phyloP scores from a whole-genome alignment of 2,888 invertebrate genomes.

The Leucophenga maculata region DNA sequence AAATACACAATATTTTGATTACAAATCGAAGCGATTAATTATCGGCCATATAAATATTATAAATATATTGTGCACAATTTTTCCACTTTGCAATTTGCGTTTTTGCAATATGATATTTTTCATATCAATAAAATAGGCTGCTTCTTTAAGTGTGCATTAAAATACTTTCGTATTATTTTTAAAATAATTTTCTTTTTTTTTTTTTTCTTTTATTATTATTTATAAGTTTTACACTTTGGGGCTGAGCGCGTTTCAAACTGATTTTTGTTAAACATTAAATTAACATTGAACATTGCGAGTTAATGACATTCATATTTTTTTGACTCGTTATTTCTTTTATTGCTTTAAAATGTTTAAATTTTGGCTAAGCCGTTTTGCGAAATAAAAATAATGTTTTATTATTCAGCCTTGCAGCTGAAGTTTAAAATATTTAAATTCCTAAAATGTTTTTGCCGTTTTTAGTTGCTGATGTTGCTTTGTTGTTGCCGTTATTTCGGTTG shows the following conservation, averaged over 20 bases:
- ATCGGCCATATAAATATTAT: too few species aligned
- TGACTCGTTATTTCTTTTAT: neutral
- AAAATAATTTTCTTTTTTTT: neutral
- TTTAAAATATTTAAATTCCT: constrained; percentile 15
- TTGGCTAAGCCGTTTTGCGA: neutral
- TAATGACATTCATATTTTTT: neutral
- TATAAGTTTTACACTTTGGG: constrained; percentile 20
- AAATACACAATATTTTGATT: too few species aligned
- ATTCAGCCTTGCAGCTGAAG: neutral
- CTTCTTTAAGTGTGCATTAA: too few species aligned
- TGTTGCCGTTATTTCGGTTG: neutral
- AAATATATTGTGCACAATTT: too few species aligned
- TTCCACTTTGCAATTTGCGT: too few species aligned
- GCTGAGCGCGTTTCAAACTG: constrained; percentile 16
- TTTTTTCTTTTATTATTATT: constrained; percentile 5
- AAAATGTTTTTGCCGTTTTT: constrained; percentile 1
- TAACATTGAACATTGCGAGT: neutral
- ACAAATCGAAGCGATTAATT: too few species aligned
- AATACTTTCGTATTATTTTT: neutral
- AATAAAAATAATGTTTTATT: neutral
- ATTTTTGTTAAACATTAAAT: neutral
- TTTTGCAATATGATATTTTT: too few species aligned
- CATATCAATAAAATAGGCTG: too few species aligned
- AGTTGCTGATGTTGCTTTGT: constrained; percentile 25
- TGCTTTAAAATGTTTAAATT: neutral